phyloP scores from a whole-genome alignment of 2,888 invertebrate species.

The Matsumyia berberina region DNA sequence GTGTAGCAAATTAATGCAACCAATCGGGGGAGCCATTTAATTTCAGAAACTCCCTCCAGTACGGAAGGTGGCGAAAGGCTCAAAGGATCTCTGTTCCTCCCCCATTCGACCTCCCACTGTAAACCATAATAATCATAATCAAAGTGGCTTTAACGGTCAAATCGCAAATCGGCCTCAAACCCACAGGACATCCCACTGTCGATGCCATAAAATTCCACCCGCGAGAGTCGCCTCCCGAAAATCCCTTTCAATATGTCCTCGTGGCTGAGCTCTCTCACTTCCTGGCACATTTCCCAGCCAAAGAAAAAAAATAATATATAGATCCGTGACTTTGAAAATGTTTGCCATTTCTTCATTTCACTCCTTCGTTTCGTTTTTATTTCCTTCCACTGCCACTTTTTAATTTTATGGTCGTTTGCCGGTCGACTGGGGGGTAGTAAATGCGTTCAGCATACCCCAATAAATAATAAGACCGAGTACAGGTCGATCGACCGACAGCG shows the following conservation, averaged over 20 bases:
- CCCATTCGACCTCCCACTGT: not conserved
- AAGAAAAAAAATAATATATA: constrained; percentile 46
- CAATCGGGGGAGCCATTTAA: no score
- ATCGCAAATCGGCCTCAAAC: constrained; percentile 38
- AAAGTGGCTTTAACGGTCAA: constrained; percentile 49
- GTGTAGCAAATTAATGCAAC: no score
- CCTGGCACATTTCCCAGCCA: constrained; percentile 61
- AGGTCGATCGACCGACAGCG: constrained; percentile 7
- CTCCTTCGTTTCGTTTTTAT: constrained; percentile 23
- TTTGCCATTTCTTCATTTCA: constrained; percentile 53
- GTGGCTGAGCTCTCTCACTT: constrained; percentile 1
- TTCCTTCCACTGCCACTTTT: constrained; percentile 60
- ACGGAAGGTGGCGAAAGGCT: not conserved
- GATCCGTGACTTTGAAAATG: constrained; percentile 72
- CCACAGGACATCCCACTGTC: not conserved
- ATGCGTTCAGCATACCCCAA: constrained; percentile 66
- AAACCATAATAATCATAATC: constrained; percentile 50
- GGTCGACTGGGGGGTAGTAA: constrained; percentile 68
- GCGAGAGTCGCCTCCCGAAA: not conserved
- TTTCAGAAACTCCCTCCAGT: no score
- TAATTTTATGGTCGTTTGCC: constrained; percentile 73
- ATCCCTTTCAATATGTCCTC: constrained; percentile 42
- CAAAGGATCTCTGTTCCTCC: not conserved
- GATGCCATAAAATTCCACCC: not conserved
- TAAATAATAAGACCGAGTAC: constrained; percentile 68